Evolutionary conservation across 1,140 invertebrate genomes (phyloP).

Genomic region (Sycophaga agraensis): DNA sequence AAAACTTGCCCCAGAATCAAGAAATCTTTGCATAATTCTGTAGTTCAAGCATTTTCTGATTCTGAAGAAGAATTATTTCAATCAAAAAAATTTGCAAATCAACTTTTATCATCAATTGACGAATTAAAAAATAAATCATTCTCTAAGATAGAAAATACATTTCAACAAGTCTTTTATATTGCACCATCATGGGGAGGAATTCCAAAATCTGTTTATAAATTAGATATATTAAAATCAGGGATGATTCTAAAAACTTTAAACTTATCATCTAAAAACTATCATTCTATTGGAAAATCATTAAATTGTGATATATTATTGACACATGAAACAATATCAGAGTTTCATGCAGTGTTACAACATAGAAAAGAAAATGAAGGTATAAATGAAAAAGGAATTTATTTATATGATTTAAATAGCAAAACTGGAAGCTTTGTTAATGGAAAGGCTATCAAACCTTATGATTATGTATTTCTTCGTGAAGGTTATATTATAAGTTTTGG

Average conservation of each 20-base stretch:
- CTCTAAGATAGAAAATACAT: not conserved
- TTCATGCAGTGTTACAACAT: conserved; percentile 11
- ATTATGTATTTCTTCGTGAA: conserved; percentile 20
- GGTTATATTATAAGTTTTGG: conserved; percentile 39
- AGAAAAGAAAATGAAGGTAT: not conserved
- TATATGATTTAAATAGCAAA: conserved; percentile 8
- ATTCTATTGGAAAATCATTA: conserved; percentile 9
- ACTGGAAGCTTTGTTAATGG: conserved; percentile 2
- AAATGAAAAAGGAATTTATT: conserved; percentile 2
- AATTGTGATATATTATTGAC: not conserved
- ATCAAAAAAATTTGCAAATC: not conserved
- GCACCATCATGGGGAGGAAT: conserved; percentile 1
- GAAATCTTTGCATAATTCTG: not conserved
- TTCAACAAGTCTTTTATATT: not conserved
- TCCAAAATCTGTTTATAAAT: not conserved
- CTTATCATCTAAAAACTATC: conserved; percentile 1
- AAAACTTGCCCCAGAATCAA: conserved; percentile 1
- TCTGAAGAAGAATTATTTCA: not conserved
- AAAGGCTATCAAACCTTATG: not conserved
- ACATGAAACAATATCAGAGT: conserved; percentile 8
- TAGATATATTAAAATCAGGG: conserved; percentile 6
- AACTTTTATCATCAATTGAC: not conserved
- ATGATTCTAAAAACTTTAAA: not conserved
- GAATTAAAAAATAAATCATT: too few species aligned
- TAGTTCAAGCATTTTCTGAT: not conserved